These are phyloP conservation scores for Scaptomyza graminum DNA, from an alignment of 1,140 invertebrate genomes.

Conservation along the genomic window DNA sequence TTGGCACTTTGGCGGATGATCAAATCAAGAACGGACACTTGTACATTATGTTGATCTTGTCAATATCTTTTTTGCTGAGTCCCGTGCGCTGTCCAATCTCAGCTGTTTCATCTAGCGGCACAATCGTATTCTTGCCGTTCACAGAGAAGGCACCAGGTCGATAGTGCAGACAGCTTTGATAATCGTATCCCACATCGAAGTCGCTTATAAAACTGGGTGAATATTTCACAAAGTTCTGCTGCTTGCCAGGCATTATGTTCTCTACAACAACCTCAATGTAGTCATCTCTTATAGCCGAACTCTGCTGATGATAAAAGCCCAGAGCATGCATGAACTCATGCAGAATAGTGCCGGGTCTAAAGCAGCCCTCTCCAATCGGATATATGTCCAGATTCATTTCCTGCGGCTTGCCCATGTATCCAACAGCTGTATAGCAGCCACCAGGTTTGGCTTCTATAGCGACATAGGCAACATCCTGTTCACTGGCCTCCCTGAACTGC, in stretches of 20 bases:
- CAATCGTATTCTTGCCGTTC: conserved; percentile 89
- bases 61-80: conserved; percentile 86
- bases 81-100: conserved; percentile 87
- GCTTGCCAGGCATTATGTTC: conserved; percentile 85
- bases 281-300: conserved; percentile 86
- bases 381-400: conserved; percentile 84
- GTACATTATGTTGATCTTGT: conserved; percentile 80
- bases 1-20: neutral
- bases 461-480: conserved; percentile 60
- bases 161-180: conserved; percentile 92
- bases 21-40: conserved; percentile 70
- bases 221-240: conserved; percentile 86
- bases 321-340: conserved; percentile 89
- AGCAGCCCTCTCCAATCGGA: conserved; percentile 84
- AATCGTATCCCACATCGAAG: conserved; percentile 87
- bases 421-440: conserved; percentile 86
- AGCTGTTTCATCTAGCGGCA: conserved; percentile 78
- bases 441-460: conserved; percentile 51
- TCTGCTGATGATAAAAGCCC: conserved; percentile 87
- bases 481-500: conserved; percentile 54
- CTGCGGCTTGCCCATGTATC: conserved; percentile 85
- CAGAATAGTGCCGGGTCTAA: conserved; percentile 86
- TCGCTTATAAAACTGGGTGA: conserved; percentile 79
- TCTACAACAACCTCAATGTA: conserved; percentile 85
- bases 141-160: conserved; percentile 88